Conservation (phyloP, 2,888 invertebrate genomes). For the Agrochola circellaris region DNA sequence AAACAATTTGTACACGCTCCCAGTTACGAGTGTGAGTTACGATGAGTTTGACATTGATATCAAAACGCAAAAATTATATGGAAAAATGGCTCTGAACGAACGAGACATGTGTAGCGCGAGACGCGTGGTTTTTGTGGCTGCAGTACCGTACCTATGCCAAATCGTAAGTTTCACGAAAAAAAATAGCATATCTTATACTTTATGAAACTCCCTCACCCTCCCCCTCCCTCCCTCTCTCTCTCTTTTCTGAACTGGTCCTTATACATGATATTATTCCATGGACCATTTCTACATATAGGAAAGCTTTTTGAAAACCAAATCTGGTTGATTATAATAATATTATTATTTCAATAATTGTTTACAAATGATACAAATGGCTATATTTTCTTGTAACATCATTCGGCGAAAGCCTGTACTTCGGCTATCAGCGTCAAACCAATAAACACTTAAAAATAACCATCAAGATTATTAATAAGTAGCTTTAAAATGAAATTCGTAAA, state of each 20-base stretch:
- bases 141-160: background rate
- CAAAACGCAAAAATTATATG: background rate
- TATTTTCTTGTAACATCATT: too few relatives aligned
- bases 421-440: too few relatives aligned
- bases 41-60: slow-evolving; percentile 29
- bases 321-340: too few relatives aligned
- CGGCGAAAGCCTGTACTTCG: too few relatives aligned
- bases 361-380: too few relatives aligned
- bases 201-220: too few relatives aligned
- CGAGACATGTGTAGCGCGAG: background rate
- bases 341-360: too few relatives aligned
- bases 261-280: background rate
- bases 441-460: too few relatives aligned
- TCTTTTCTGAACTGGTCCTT: too few relatives aligned
- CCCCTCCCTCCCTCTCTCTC: too few relatives aligned
- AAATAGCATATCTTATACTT: background rate
- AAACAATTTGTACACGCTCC: slow-evolving; percentile 31
- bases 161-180: background rate
- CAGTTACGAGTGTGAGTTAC: slow-evolving; percentile 23
- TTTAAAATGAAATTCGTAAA: too few relatives aligned
- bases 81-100: background rate
- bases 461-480: too few relatives aligned
- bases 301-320: background rate
- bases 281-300: background rate
- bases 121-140: background rate